These are phyloP conservation scores for Bicyclus anynana DNA, from an alignment of 1,140 invertebrate genomes.

Conservation along the genomic window DNA sequence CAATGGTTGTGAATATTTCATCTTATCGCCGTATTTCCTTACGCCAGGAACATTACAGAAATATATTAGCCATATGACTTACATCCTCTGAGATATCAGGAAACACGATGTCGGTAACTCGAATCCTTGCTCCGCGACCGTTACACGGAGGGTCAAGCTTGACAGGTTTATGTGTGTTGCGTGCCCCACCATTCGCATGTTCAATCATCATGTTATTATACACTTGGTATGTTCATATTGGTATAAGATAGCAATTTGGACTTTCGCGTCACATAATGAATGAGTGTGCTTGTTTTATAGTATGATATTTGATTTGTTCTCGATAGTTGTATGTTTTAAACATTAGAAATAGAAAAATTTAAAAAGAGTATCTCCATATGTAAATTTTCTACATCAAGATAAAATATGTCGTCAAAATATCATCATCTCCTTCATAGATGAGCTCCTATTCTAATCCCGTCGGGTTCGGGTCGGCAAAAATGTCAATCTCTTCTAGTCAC, in stretches of 20 bases:
- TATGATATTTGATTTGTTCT: too few species aligned
- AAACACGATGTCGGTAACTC: slow-evolving; percentile 16
- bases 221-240: background rate
- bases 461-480: too few species aligned
- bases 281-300: background rate
- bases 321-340: too few species aligned
- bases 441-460: too few species aligned
- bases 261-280: slow-evolving; percentile 7
- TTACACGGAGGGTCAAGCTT: slow-evolving; percentile 26
- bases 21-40: background rate
- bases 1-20: slow-evolving; percentile 1
- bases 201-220: slow-evolving; percentile 19
- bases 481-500: too few species aligned
- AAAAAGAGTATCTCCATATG: too few species aligned
- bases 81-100: slow-evolving; percentile 17
- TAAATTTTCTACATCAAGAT: too few species aligned
- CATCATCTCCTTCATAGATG: too few species aligned
- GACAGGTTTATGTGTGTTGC: slow-evolving; percentile 29
- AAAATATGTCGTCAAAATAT: too few species aligned
- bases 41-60: background rate
- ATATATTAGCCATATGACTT: slow-evolving; percentile 22
- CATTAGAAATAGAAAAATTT: too few species aligned
- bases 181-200: slow-evolving; percentile 21
- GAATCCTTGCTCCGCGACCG: slow-evolving; percentile 21
- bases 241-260: slow-evolving; percentile 6